Percentiles rank a stretch among this genome's conserved stretches.
Conservation (phyloP, 2,888 invertebrate species). For the Aproaerema taeniolella region DNA sequence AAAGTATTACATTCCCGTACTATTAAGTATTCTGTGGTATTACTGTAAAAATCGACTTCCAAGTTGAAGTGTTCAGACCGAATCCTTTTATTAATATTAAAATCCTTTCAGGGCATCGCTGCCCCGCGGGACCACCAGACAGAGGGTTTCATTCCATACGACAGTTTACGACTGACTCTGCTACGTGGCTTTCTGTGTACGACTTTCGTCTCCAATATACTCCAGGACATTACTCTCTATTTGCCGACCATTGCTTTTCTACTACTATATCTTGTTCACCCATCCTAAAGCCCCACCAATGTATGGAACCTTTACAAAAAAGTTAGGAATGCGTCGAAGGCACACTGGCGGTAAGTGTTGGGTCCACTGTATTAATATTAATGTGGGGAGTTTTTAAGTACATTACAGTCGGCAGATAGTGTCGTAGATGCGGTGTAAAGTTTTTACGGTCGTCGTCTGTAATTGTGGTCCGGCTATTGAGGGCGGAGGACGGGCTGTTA, state of each 20-base stretch:
- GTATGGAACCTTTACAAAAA: too few relatives aligned
- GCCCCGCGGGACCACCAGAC: constrained; percentile 25
- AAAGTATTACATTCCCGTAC: too few relatives aligned
- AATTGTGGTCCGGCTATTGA: too few relatives aligned
- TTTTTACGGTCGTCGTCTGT: too few relatives aligned
- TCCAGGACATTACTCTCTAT: neutral
- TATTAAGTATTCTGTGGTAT: too few relatives aligned
- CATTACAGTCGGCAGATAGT: too few relatives aligned
- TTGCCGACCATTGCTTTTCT: constrained; percentile 4
- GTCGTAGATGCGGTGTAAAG: too few relatives aligned
- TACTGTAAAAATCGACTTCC: too few relatives aligned
- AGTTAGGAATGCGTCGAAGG: too few relatives aligned
- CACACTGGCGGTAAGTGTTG: constrained; percentile 15
- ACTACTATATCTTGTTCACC: too few relatives aligned
- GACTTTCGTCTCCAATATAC: neutral
- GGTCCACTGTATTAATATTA: constrained; percentile 23
- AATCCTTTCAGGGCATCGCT: constrained; percentile 28
- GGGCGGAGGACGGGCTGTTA: too few relatives aligned
- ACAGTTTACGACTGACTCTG: constrained; percentile 27
- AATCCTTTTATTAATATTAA: constrained; percentile 32
- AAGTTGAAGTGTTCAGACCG: constrained; percentile 27
- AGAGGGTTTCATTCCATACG: constrained; percentile 26
- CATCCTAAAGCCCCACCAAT: too few relatives aligned
- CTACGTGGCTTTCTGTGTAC: constrained; percentile 21
- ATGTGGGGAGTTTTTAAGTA: constrained; percentile 23